Base-by-base conservation (phyloP, 2,113 vertebrate species). In the Malurus elegans region DNA sequence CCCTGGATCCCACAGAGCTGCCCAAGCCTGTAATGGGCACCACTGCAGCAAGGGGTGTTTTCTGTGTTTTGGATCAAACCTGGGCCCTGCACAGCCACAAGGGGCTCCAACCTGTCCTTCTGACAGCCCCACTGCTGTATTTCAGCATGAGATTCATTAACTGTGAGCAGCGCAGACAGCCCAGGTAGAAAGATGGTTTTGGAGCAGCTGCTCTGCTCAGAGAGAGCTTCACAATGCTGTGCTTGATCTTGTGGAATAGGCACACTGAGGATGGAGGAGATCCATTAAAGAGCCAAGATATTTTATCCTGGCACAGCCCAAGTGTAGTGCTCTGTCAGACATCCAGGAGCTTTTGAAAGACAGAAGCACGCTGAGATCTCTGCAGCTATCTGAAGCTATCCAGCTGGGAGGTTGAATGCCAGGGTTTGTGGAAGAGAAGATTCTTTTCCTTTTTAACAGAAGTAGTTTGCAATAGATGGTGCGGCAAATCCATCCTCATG, bases 1-100 rank as follows among this genome's bases (percentile, higher is more conserved):
- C 3, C 0, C 23, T 38, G 5, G 0, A 7, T 10, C 45, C 42
- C 71, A 44, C 38, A 66, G 11, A n/a, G 71, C 36, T 53, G 53
- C 48, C 25, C 0, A 0, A 72, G 65, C 5, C 66, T 14, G 61
- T 53, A 32, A 1, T 3, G 57, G 58, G 18, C 45, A 54, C 18
- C 66, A 18, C 54, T 31, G 48, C 50, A 75, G 54, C 50, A 14
- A 65, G 44, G 1, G 15, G 8, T 6, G 17, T 66, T 24, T 2
- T 34, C 28, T 56, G 71, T 82, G 73, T 15, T 15, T 17, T 25
- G 6, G n/a, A 38, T 13, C 50, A 44, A 51, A 28, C 31, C 29
- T 26, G 69, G 42, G 47, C 74, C 80, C 64, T 38, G 83, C 34
- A 25, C 3, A 5, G 47, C 0, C 0, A 69, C 56, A 44, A 14